Base-by-base conservation (phyloP, 1,140 invertebrate genomes). In the Carcinoscorpius rotundicauda region DNA sequence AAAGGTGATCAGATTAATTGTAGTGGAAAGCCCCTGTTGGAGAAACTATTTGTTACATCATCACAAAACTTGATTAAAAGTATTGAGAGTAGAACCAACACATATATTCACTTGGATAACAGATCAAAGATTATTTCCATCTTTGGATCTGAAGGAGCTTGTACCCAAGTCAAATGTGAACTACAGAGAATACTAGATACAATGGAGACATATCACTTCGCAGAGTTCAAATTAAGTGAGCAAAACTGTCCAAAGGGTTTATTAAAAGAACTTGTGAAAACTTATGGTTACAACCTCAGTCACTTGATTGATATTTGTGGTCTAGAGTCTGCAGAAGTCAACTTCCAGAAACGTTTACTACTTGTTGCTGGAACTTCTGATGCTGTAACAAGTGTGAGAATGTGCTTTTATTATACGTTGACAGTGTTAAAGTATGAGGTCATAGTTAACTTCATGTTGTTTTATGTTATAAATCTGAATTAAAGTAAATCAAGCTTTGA, bases 1-100 rank as follows among this genome's bases (percentile, higher is more conserved):
- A 51, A 58, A 52, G 66, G 66, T 6, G 63, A 68, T 60, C 29
- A 58, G n/a, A 55, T 65, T 55, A 11, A 62, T 10, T 68, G 66
- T 52, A 10, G 5, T n/a, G 65, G 58, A 4, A 59, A 62, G 4
- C 4, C 10, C 8, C 6, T 5, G 10, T 51, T 61, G 51, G 66
- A 68, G 50, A 68, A 65, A 55, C 51, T 68, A 6, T 68, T 68
- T 62, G n/a, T 57, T 52, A 49, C 53, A 55, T 3, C 4, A 6
- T 60, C 63, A 29, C 58, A n/a, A 6, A 49, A 48, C n/a, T 56
- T 53, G 10, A 48, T 66, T 4, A 64, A 64, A 58, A 58, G 61
- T 49, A 50, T 67, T 49, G 57, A 49, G 49, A 29, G 56, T 4
- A 63, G 56, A 29, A 9, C 56, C 6, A 58, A 64, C 9, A 64